Conservation (phyloP, 2,113 vertebrate species). For the Mobula birostris region DNA sequence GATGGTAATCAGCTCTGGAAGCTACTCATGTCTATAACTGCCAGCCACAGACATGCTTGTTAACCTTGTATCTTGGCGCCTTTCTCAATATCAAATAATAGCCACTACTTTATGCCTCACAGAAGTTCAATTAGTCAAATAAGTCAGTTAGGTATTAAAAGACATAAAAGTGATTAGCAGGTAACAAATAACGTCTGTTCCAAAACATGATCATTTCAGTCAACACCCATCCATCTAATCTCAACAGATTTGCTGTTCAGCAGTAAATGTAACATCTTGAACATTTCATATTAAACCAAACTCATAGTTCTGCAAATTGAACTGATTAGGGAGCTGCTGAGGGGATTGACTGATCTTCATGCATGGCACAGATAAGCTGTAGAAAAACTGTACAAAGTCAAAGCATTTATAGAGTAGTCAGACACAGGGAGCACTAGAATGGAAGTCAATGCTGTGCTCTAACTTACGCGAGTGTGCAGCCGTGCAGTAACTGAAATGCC, state of each 20-base stretch:
- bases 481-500: too few species aligned
- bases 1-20: background rate
- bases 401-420: background rate
- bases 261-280: background rate
- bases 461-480: too few species aligned
- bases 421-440: background rate
- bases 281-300: background rate
- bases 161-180: background rate
- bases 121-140: background rate
- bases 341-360: background rate
- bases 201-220: background rate
- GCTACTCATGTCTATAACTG: background rate
- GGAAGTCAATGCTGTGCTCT: background rate
- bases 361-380: background rate
- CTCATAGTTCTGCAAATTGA: background rate
- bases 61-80: background rate
- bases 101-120: background rate
- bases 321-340: background rate
- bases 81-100: background rate
- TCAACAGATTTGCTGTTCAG: background rate
- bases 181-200: background rate
- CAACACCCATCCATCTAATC: background rate
- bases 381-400: background rate
- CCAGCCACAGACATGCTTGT: background rate
- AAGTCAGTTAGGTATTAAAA: background rate